Conservation (phyloP, 2,113 vertebrate genomes). For the Prunella fulvescens region DNA sequence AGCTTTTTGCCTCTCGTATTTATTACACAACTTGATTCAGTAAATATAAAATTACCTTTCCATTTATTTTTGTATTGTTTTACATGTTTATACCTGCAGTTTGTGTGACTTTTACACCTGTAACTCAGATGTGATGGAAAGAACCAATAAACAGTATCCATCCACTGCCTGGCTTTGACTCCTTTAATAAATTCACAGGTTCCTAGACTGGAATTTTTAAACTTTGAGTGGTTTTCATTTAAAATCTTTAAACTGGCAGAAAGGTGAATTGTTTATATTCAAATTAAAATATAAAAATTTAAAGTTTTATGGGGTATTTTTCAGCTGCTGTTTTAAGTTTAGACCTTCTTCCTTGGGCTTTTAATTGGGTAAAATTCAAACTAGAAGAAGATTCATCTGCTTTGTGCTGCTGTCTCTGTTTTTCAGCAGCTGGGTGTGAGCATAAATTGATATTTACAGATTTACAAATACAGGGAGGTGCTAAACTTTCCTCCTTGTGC, state of each 20-base stretch:
- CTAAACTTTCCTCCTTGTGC: neutral
- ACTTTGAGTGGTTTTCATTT: neutral
- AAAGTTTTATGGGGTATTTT: neutral
- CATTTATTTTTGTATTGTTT: constrained; percentile 88
- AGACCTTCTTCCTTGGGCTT: neutral
- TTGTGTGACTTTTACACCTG: constrained; percentile 77
- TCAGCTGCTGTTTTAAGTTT: neutral
- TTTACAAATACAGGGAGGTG: neutral
- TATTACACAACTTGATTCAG: constrained; percentile 87
- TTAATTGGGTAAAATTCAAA: neutral
- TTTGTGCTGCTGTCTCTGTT: neutral
- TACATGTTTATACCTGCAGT: constrained; percentile 81
- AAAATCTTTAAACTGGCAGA: neutral
- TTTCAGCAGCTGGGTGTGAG: rapidly evolving
- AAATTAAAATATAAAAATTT: neutral
- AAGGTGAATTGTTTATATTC: neutral
- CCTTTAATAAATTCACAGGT: neutral
- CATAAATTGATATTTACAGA: rapidly evolving
- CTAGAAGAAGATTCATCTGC: rapidly evolving
- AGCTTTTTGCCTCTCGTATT: constrained; percentile 93
- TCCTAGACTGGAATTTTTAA: neutral
- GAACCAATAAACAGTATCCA: constrained; percentile 77
- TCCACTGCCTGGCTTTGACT: neutral
- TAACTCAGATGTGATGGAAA: constrained; percentile 74
- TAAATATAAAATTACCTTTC: constrained; percentile 78